Conservation (phyloP, 2,113 vertebrate genomes). For the Astur gentilis region DNA sequence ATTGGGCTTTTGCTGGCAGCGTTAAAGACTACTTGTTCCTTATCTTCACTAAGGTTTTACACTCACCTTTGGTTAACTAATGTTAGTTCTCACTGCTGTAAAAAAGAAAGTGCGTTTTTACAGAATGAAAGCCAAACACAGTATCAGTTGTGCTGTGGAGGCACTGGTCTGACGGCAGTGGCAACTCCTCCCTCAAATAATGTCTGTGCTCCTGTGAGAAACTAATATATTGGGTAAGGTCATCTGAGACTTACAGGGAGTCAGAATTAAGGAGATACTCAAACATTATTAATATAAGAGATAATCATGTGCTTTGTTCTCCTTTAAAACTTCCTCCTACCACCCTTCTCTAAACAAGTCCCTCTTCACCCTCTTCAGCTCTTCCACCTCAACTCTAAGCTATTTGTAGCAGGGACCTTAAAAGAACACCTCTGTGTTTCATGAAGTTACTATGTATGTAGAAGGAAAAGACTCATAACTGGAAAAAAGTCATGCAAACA, state of each 20-base stretch:
- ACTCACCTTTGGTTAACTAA: not conserved
- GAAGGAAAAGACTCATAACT: not conserved
- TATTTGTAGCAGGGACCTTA: not conserved
- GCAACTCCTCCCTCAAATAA: not conserved
- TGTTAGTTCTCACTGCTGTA: not conserved
- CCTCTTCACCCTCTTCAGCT: not conserved
- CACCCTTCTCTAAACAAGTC: not conserved
- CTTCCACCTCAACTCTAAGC: not conserved
- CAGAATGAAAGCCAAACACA: slow-evolving; percentile 1
- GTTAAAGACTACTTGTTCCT: not conserved
- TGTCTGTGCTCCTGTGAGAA: not conserved
- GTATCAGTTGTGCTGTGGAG: not conserved
- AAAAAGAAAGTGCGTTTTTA: slow-evolving; percentile 47
- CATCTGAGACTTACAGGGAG: not conserved
- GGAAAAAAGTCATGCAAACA: not conserved
- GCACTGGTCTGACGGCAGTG: fast-evolving
- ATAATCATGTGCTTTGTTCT: not conserved
- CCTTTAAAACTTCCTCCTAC: not conserved
- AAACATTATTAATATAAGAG: not conserved
- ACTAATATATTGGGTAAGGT: not conserved
- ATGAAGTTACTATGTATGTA: not conserved
- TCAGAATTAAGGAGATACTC: not conserved
- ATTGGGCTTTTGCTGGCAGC: not conserved
- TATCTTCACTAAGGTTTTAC: not conserved
- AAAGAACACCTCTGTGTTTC: not conserved